Base-by-base conservation (phyloP, 2,113 vertebrate genomes). In the Phalacrocorax brasilianus region DNA sequence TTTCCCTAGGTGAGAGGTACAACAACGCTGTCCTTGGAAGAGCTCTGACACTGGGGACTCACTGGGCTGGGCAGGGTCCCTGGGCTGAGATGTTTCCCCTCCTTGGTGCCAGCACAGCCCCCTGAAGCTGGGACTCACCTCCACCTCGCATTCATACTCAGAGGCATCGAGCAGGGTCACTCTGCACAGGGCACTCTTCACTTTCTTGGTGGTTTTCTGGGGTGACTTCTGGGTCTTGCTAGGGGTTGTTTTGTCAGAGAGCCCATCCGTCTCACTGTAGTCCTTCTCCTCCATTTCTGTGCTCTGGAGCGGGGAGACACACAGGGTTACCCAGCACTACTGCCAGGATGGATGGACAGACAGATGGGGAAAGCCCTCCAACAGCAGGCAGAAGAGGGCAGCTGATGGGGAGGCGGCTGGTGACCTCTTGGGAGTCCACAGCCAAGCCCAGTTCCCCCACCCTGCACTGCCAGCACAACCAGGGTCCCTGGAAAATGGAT, bases 151-250 rank as follows among this genome's bases (percentile, higher is more conserved):
- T 93, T 99, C 99, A 0, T 98, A 99, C 89, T 99, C 98, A 0
- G 99, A 98, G 62, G 98, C 98, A 92, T 99, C 99, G 21, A 99
- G 98, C 92, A 99, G 98, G 17, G 98, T 98, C 95, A 99, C 98
- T 96, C 98, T 99, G 98, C 99, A 99, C 78, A 98, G 97, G 58
- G 97, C 86, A 8, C 98, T 99, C 98, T 99, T 99, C 62, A 98
- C 97, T 49, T 99, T 99, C 89, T 99, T 99, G 95, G 98, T 98
- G 73, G 98, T 97, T 98, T 99, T 99, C 97, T 99, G 99, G 8
- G 99, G 99, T 4, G 99, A 99, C 92, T 99, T 99, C 95, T 99
- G 98, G 93, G 98, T 99, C 97, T 99, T 99, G 97, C 98, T 99
- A 32, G 99, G 99, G 1, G 99, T 99, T 14, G 98, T 99, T 97